A percentile compares a stretch with the other conserved stretches of the same genome.
These are phyloP conservation scores for Crotalus tigris DNA, from an alignment of 2,113 vertebrate genomes.

Conservation along the genomic window DNA sequence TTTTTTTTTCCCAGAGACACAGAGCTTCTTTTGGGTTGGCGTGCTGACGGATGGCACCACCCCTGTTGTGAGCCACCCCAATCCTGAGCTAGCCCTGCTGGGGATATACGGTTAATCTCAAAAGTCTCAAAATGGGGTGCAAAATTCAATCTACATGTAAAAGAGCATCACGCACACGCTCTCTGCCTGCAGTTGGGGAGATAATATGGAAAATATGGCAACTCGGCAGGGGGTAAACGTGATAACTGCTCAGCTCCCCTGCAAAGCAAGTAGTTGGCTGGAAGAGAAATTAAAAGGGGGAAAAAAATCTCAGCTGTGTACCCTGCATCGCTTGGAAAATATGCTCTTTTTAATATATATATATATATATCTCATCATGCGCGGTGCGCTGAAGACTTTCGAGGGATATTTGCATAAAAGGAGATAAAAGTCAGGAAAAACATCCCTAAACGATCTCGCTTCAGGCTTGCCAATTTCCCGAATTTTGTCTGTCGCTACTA, in stretches of 20 bases:
- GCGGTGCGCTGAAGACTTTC: background rate
- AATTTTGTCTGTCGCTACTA: background rate
- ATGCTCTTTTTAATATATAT: background rate
- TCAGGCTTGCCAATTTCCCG: background rate
- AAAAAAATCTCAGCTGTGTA: background rate
- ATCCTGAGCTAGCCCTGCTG: background rate
- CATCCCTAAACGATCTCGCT: background rate
- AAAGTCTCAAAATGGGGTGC: constrained; percentile 11
- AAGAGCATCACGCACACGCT: constrained; percentile 1
- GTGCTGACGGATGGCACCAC: background rate
- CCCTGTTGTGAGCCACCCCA: background rate
- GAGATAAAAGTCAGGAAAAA: constrained; percentile 8
- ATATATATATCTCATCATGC: background rate
- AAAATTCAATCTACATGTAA: constrained; percentile 35
- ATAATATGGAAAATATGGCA: constrained; percentile 30
- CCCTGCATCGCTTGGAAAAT: constrained; percentile 4
- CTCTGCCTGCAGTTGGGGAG: constrained; percentile 16
- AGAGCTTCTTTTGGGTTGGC: background rate
- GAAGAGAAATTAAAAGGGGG: background rate
- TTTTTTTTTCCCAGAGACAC: background rate
- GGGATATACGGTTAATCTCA: constrained; percentile 4
- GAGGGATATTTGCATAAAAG: background rate
- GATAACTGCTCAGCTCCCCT: background rate
- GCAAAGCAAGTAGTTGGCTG: background rate
- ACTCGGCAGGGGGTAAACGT: background rate